Conservation (phyloP, 2,113 vertebrate genomes). For the Crotalus tigris region DNA sequence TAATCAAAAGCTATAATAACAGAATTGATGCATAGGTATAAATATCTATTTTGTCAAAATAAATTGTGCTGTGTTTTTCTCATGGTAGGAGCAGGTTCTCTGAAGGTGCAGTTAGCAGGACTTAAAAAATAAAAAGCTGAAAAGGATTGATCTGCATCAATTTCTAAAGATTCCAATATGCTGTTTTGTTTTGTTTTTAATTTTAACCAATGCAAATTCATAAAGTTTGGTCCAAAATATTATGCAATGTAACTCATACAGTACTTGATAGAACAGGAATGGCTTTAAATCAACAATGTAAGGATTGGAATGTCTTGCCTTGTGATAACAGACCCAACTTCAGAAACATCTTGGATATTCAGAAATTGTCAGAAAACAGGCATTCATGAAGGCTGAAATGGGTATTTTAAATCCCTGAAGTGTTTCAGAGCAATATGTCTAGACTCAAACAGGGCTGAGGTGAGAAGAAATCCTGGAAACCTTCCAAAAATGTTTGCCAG, state of each 20-base stretch:
- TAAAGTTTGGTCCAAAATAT: neutral
- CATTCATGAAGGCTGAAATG: neutral
- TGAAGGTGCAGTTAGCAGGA: neutral
- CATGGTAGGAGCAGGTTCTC: neutral
- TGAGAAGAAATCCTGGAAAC: accelerated
- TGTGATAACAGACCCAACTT: neutral
- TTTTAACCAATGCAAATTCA: neutral
- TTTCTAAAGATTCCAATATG: neutral
- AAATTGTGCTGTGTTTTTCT: neutral
- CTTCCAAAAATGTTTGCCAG: constrained; percentile 6
- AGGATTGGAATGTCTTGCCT: neutral
- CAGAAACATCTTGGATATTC: constrained; percentile 1
- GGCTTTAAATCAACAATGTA: neutral
- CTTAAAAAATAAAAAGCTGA: neutral
- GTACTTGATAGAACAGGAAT: neutral
- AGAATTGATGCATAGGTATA: neutral
- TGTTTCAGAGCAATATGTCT: constrained; percentile 4
- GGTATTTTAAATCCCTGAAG: neutral
- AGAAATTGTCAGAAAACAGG: neutral
- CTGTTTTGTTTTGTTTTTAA: neutral
- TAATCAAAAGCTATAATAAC: neutral
- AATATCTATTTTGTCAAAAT: neutral
- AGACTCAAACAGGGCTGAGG: neutral
- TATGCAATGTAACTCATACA: neutral
- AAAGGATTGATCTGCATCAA: neutral